Conservation (phyloP, 2,113 vertebrate genomes). For the Petrocephalus microphthalmus region DNA sequence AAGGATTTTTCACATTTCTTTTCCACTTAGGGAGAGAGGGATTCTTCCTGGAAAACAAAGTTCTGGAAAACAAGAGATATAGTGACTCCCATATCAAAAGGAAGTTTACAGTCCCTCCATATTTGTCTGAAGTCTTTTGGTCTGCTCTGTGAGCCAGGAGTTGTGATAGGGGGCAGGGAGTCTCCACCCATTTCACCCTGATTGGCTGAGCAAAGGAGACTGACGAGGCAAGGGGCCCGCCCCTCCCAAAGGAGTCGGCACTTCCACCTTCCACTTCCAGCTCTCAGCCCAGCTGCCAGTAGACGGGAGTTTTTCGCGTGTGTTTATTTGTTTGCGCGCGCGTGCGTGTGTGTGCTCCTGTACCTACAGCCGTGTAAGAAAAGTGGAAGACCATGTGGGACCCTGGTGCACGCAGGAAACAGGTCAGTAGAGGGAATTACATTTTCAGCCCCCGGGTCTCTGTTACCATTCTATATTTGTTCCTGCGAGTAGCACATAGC, state of each 20-base stretch:
- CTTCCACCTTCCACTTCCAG: not conserved
- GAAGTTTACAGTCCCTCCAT: not conserved
- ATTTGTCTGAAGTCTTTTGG: not conserved
- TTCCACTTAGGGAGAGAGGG: not conserved
- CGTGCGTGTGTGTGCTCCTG: too few species aligned
- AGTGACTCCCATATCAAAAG: not conserved
- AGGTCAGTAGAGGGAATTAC: constrained; percentile 1
- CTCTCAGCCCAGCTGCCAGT: not conserved
- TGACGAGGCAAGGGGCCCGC: not conserved
- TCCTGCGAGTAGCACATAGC: not conserved
- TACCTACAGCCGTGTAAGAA: not conserved
- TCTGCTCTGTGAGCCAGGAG: not conserved
- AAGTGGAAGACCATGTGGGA: not conserved
- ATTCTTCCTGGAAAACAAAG: too few species aligned
- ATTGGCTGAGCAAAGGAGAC: constrained; percentile 5
- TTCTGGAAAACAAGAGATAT: not conserved
- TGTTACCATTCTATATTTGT: constrained; percentile 14
- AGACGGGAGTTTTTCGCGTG: not conserved
- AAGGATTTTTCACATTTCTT: not conserved
- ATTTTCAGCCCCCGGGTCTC: not conserved
- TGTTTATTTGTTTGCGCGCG: not conserved
- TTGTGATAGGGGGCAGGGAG: not conserved
- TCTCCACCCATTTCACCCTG: not conserved
- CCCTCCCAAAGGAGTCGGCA: constrained; percentile 13
- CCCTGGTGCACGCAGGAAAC: not conserved